Percentiles rank a stretch among this genome's conserved stretches.
Evolutionary conservation across 2,113 vertebrate genomes (phyloP).

Genomic region (Pedionomus torquatus): DNA sequence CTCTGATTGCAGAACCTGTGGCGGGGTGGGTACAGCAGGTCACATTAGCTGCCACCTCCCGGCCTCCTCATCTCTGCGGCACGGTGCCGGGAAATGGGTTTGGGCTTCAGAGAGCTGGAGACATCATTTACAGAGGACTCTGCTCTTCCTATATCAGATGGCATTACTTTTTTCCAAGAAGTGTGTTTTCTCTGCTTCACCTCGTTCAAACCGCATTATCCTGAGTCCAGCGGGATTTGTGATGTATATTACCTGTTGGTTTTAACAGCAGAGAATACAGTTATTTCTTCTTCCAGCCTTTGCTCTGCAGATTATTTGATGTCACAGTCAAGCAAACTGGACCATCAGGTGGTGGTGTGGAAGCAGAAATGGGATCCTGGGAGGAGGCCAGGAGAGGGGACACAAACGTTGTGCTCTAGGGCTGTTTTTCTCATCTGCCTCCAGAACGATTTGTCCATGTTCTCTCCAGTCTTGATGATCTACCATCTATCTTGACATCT

Average conservation of each 20-base stretch:
- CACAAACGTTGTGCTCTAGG: accelerated
- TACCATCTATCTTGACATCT: neutral
- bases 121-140: neutral
- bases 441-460: accelerated
- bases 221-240: neutral
- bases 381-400: neutral
- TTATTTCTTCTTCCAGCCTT: neutral
- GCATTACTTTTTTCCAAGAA: neutral
- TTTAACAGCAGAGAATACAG: neutral
- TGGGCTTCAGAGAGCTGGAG: neutral
- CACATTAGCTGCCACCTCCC: neutral
- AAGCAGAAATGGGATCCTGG: accelerated
- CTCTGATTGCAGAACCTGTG: accelerated
- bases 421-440: neutral
- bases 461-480: accelerated
- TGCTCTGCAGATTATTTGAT: neutral
- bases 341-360: neutral
- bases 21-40: neutral
- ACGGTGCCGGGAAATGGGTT: accelerated
- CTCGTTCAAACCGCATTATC: neutral
- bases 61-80: neutral
- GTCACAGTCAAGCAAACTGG: accelerated
- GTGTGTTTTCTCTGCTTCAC: neutral
- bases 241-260: neutral
- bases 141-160: neutral